These are phyloP conservation scores for Anguilla obscura DNA, from an alignment of 2,797 vertebrate species.

Conservation along the genomic window DNA sequence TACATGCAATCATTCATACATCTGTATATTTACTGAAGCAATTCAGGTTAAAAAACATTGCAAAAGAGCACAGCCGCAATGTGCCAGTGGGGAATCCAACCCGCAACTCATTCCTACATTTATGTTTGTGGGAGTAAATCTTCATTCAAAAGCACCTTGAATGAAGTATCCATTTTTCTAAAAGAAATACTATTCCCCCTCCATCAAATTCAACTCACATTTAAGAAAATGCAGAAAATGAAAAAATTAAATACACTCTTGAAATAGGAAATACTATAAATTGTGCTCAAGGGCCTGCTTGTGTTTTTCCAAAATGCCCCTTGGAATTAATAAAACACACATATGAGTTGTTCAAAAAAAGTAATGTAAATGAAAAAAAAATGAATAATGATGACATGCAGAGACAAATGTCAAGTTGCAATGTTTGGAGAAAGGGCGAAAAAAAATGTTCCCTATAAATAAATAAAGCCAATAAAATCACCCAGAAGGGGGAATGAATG, in stretches of 20 bases:
- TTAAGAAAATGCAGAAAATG: conserved; percentile 1
- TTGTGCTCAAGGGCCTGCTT: background rate
- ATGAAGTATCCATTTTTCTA: background rate
- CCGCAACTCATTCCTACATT: background rate
- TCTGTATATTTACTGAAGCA: background rate
- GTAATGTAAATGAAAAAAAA: conserved; percentile 61
- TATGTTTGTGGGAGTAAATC: background rate
- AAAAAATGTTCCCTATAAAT: conserved; percentile 58
- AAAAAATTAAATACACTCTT: background rate
- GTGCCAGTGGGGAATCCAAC: background rate
- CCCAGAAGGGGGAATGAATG: conserved; percentile 68
- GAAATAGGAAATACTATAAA: conserved; percentile 9
- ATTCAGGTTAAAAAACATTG: conserved; percentile 1
- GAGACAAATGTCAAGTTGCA: conserved; percentile 64
- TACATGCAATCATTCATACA: background rate
- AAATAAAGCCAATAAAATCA: conserved; percentile 72
- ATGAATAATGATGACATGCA: conserved; percentile 65
- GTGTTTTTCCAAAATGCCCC: background rate
- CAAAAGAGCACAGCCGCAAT: background rate
- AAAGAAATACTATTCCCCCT: background rate
- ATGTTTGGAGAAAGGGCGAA: conserved; percentile 45
- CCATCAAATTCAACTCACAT: background rate
- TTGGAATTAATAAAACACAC: background rate
- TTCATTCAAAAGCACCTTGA: background rate
- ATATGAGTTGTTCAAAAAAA: conserved; percentile 14